Conservation (phyloP, 2,113 vertebrate genomes). For the Oncorhynchus keta region DNA sequence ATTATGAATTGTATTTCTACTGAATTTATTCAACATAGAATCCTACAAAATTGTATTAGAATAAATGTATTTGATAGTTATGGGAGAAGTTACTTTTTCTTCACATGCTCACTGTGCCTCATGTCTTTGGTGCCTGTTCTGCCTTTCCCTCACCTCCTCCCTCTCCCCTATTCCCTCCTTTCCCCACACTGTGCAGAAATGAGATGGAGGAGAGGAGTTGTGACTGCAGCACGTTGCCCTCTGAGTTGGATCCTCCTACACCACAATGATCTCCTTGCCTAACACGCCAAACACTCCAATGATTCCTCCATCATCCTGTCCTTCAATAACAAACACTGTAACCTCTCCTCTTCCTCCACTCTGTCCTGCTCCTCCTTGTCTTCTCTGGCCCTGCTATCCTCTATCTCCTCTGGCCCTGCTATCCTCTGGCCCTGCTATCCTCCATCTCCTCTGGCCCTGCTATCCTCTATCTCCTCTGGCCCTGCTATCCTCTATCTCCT, state of each 20-base stretch:
- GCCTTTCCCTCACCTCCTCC: not conserved
- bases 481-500: no score
- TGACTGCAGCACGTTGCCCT: slow-evolving; percentile 21
- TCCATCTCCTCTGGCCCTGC: no score
- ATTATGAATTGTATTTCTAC: not conserved
- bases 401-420: not conserved
- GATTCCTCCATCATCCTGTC: slow-evolving; percentile 53
- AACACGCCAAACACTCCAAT: slow-evolving; percentile 17
- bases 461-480: no score
- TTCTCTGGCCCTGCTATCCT: slow-evolving; percentile 27
- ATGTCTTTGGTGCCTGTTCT: not conserved
- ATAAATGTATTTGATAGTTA: not conserved
- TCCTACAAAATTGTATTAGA: not conserved
- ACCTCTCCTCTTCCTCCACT: slow-evolving; percentile 39
- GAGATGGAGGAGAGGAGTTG: not conserved
- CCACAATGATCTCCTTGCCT: slow-evolving; percentile 16
- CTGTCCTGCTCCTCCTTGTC: slow-evolving; percentile 28
- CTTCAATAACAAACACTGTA: slow-evolving; percentile 52
- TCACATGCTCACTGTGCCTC: not conserved
- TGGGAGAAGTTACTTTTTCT: no score
- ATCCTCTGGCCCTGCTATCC: no score
- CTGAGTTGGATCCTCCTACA: slow-evolving; percentile 12
- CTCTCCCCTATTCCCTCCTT: not conserved
- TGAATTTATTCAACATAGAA: not conserved
- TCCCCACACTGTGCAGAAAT: not conserved